A percentile compares a stretch with the other conserved stretches of the same genome.
Evolutionary conservation across 2,797 vertebrate species (phyloP).

Genomic region (Siniperca scherzeri): DNA sequence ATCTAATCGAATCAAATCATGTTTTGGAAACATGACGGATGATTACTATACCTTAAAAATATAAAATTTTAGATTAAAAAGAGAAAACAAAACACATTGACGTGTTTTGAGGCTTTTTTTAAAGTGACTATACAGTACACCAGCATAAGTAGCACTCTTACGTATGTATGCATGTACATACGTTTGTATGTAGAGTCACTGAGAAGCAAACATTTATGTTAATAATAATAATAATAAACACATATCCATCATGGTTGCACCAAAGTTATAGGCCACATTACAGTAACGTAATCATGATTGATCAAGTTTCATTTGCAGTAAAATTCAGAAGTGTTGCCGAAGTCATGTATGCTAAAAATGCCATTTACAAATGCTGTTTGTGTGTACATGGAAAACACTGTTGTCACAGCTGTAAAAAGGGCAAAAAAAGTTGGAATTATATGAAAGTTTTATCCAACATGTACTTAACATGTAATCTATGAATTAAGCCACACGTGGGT

Average conservation of each 20-base stretch:
- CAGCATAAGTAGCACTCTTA: no score
- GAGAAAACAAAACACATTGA: background rate
- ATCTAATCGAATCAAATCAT: background rate
- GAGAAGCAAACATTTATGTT: background rate
- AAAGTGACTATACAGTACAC: no score
- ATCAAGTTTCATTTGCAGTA: background rate
- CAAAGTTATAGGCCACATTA: background rate
- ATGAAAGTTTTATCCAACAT: no score
- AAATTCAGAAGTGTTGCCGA: background rate
- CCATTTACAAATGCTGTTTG: background rate
- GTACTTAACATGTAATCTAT: background rate
- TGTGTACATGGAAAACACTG: background rate
- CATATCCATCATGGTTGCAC: background rate
- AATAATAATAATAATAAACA: background rate
- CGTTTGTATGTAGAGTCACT: background rate
- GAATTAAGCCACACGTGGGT: background rate
- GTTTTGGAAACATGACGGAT: background rate
- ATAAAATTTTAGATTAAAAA: background rate
- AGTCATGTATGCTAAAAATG: background rate
- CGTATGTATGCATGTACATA: no score
- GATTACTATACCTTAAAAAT: background rate
- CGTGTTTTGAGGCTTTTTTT: no score
- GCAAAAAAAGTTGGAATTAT: background rate
- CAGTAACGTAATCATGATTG: background rate
- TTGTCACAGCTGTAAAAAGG: background rate